Evolutionary conservation across 2,888 invertebrate genomes (phyloP).

Genomic region (Platycheirus albimanus): DNA sequence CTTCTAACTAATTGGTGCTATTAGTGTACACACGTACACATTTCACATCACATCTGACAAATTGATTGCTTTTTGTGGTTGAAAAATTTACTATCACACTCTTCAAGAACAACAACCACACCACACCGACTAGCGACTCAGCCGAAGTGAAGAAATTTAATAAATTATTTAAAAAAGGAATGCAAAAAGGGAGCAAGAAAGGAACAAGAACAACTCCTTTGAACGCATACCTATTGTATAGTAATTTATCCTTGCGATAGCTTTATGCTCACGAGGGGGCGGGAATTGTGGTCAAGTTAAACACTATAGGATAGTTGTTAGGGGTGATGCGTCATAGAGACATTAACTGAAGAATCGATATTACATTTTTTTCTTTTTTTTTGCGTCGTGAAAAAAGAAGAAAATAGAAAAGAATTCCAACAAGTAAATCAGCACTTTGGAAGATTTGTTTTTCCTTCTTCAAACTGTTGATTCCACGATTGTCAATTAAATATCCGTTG

Average conservation of each 20-base stretch:
- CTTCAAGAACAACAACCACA: constrained; percentile 15
- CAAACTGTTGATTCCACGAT: neutral
- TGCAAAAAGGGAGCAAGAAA: constrained; percentile 1
- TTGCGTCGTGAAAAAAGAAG: neutral
- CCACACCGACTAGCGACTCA: too few species aligned
- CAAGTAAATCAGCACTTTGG: neutral
- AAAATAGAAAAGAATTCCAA: neutral
- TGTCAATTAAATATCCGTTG: too few species aligned
- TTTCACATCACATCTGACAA: constrained; percentile 11
- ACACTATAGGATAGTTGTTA: neutral
- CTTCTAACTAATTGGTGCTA: constrained; percentile 40
- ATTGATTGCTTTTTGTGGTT: constrained; percentile 45
- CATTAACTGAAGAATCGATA: constrained; percentile 18
- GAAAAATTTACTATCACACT: constrained; percentile 26
- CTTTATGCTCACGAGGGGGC: neutral
- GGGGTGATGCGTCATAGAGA: constrained; percentile 24
- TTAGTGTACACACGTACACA: constrained; percentile 25
- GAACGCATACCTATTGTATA: too few species aligned
- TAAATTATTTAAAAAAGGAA: constrained; percentile 39
- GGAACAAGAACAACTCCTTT: neutral
- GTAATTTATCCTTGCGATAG: too few species aligned
- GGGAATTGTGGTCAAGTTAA: constrained; percentile 4
- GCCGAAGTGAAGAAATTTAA: constrained; percentile 26
- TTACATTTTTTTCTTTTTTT: constrained; percentile 2
- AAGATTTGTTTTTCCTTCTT: neutral